phyloP scores from a whole-genome alignment of 2,888 invertebrate species.

The Cremastinae sp. region DNA sequence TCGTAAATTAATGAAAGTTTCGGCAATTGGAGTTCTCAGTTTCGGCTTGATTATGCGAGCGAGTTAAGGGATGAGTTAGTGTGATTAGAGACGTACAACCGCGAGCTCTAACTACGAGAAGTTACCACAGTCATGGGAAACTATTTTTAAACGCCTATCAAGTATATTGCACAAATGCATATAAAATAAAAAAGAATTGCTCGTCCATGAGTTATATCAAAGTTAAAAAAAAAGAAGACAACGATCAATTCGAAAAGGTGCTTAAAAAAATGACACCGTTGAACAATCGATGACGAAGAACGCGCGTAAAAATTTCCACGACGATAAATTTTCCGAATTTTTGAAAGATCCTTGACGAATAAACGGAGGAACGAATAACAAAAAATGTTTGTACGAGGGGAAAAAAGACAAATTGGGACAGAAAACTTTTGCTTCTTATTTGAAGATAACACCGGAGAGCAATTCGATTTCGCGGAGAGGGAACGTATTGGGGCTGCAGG shows the following conservation, averaged over 20 bases:
- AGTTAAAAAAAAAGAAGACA: conserved; percentile 14
- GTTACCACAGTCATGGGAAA: no score
- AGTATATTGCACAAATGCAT: conserved; percentile 21
- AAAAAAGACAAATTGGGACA: conserved; percentile 66
- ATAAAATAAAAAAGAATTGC: background rate
- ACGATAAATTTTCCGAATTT: conserved; percentile 13
- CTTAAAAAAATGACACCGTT: no score
- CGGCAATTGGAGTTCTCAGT: background rate
- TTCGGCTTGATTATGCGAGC: no score
- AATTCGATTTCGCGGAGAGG: conserved; percentile 80
- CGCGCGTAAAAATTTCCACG: background rate
- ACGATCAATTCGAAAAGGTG: no score
- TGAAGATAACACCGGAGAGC: conserved; percentile 80
- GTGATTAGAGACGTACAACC: no score
- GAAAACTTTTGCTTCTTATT: conserved; percentile 76
- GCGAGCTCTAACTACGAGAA: background rate
- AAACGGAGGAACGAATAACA: conserved; percentile 22
- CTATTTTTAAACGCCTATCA: background rate
- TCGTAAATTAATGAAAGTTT: no score
- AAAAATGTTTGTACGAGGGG: no score
- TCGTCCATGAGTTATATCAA: background rate
- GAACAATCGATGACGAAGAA: background rate
- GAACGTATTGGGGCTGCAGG: conserved; percentile 79
- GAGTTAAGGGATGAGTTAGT: no score
- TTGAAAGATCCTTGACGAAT: conserved; percentile 13